These are phyloP conservation scores for Drosophila helvetica DNA, from an alignment of 2,888 invertebrate genomes.

Conservation along the genomic window DNA sequence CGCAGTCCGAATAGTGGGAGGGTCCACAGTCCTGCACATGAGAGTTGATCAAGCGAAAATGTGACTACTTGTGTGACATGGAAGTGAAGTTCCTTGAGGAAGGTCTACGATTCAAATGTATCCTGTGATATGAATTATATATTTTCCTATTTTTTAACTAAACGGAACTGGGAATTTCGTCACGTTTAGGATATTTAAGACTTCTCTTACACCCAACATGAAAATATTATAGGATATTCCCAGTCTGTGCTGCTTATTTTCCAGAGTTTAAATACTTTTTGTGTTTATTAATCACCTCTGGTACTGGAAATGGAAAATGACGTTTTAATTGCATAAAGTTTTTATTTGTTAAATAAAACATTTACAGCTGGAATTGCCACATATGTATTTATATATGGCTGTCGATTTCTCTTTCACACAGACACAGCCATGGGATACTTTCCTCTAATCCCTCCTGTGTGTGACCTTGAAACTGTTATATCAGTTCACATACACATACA, in stretches of 20 bases:
- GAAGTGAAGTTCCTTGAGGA: too few relatives aligned
- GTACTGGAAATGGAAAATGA: slow-evolving; percentile 59
- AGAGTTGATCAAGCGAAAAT: too few relatives aligned
- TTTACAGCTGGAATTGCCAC: slow-evolving; percentile 60
- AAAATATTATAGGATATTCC: neutral
- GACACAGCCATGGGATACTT: slow-evolving; percentile 10
- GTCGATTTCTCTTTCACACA: slow-evolving; percentile 7
- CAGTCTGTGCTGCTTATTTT: neutral
- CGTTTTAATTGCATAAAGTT: slow-evolving; percentile 68
- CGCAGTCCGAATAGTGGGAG: too few relatives aligned
- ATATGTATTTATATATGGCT: slow-evolving; percentile 8
- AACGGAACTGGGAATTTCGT: too few relatives aligned
- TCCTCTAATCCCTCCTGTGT: slow-evolving; percentile 18
- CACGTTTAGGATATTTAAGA: too few relatives aligned
- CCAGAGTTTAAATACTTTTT: slow-evolving; percentile 2
- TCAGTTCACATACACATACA: slow-evolving; percentile 20
- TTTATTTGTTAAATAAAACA: slow-evolving; percentile 45
- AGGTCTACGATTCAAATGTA: too few relatives aligned
- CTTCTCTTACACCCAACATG: too few relatives aligned
- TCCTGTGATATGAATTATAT: too few relatives aligned
- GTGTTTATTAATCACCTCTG: slow-evolving; percentile 48
- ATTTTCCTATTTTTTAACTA: too few relatives aligned
- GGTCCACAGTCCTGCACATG: too few relatives aligned
- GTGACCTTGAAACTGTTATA: slow-evolving; percentile 43
- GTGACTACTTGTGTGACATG: too few relatives aligned